These are phyloP conservation scores for Rhimphoctona megacephalus DNA, from an alignment of 2,888 invertebrate species.

Conservation along the genomic window DNA sequence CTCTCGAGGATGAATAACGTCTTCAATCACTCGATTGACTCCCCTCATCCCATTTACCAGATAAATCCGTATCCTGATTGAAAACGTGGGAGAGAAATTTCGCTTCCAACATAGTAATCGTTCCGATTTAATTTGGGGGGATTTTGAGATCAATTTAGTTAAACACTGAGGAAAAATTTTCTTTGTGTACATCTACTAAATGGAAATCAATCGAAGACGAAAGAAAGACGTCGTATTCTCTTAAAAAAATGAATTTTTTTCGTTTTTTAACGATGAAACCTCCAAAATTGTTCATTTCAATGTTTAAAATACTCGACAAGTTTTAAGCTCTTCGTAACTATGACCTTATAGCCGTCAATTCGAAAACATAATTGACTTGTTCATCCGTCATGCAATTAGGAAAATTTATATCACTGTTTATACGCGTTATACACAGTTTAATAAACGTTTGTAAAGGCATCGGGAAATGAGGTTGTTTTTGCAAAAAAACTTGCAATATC, in stretches of 20 bases:
- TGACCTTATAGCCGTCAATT: background rate
- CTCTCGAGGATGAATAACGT: conserved; percentile 8
- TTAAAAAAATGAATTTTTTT: background rate
- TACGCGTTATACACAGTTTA: background rate
- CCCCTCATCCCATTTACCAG: background rate
- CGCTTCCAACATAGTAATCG: conserved; percentile 1
- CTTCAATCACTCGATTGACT: conserved; percentile 17
- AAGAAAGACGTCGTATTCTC: background rate
- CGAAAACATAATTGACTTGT: background rate
- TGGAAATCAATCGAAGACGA: background rate
- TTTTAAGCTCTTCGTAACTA: background rate
- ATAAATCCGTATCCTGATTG: conserved; percentile 9
- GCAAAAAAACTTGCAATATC: conserved; percentile 8
- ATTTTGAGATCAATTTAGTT: background rate
- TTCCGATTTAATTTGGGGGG: background rate
- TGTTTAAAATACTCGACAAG: background rate
- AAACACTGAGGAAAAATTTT: background rate
- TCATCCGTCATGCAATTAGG: background rate
- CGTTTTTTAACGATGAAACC: background rate
- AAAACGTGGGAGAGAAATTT: conserved; percentile 4
- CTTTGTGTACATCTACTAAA: background rate
- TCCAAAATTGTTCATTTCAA: background rate
- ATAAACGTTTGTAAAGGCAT: background rate
- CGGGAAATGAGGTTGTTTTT: background rate
- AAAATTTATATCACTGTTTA: background rate